These are phyloP conservation scores for Pyrrhia umbra DNA, from an alignment of 2,888 invertebrate genomes.

Conservation along the genomic window DNA sequence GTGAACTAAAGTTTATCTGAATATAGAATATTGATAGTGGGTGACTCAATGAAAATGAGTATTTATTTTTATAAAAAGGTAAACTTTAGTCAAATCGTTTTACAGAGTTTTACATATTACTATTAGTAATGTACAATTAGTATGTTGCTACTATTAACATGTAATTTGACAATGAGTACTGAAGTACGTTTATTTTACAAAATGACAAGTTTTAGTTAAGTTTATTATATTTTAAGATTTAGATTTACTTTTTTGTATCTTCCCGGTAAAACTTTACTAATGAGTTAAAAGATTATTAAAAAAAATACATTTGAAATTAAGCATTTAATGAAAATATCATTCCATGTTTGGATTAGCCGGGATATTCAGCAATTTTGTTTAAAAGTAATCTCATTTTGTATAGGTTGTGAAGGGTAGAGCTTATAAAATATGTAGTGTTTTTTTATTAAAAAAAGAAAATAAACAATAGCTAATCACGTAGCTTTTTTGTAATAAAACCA, in stretches of 20 bases:
- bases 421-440: conserved; percentile 69
- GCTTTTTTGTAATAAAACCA: conserved; percentile 11
- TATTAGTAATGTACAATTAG: conserved; percentile 26
- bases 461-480: conserved; percentile 28
- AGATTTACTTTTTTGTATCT: conserved; percentile 46
- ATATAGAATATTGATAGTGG: conserved; percentile 1
- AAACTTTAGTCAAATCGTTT: conserved; percentile 46
- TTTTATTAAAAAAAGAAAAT: conserved; percentile 14
- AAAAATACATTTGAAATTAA: conserved; percentile 54
- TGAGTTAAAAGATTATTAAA: conserved; percentile 43
- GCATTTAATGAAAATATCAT: conserved; percentile 76
- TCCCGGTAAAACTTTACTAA: conserved; percentile 57
- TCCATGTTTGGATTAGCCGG: conserved; percentile 77
- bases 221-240: conserved; percentile 48
- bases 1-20: conserved; percentile 40
- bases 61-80: conserved; percentile 10
- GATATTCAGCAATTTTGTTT: conserved; percentile 78
- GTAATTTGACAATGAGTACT: conserved; percentile 28
- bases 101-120: conserved; percentile 37
- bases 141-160: conserved; percentile 42
- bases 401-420: conserved; percentile 81
- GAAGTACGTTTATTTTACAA: conserved; percentile 45
- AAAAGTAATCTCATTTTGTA: conserved; percentile 83
- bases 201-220: conserved; percentile 58
- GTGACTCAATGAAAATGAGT: background rate